A percentile compares a stretch with the other conserved stretches of the same genome.
These are phyloP conservation scores for Micropterix aruncella DNA, from an alignment of 2,888 invertebrate species.

Conservation along the genomic window DNA sequence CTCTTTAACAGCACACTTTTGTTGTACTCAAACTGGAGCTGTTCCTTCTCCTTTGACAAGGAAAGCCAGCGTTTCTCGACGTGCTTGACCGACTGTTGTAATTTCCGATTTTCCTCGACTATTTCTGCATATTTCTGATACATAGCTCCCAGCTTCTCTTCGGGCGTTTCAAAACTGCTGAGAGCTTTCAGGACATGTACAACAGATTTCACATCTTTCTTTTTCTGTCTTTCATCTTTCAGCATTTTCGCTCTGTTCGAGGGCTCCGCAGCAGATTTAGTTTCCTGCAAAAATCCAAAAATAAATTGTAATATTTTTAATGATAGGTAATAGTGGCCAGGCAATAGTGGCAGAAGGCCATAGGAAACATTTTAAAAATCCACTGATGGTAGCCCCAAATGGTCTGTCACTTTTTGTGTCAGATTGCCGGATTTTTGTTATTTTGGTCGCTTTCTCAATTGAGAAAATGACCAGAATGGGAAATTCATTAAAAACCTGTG, in stretches of 20 bases:
- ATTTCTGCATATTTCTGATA: slow-evolving; percentile 65
- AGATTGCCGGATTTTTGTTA: too few species aligned
- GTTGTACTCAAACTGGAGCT: slow-evolving; percentile 67
- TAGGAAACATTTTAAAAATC: too few species aligned
- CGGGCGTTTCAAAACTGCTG: slow-evolving; percentile 38
- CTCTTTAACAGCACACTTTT: slow-evolving; percentile 71
- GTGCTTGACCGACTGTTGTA: slow-evolving; percentile 41
- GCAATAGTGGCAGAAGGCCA: too few species aligned
- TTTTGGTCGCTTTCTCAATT: too few species aligned
- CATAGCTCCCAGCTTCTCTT: slow-evolving; percentile 55
- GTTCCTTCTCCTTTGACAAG: slow-evolving; percentile 64
- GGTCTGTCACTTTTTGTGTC: too few species aligned
- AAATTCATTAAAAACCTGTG: too few species aligned
- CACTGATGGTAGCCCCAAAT: too few species aligned
- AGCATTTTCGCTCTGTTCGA: slow-evolving; percentile 20
- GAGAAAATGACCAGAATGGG: too few species aligned
- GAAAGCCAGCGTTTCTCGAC: slow-evolving; percentile 44
- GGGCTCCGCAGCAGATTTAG: neutral
- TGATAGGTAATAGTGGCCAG: too few species aligned
- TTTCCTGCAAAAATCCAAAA: neutral
- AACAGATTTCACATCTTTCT: slow-evolving; percentile 43
- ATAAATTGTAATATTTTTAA: too few species aligned
- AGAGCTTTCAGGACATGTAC: slow-evolving; percentile 53
- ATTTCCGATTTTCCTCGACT: slow-evolving; percentile 54
- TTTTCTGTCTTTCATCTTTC: slow-evolving; percentile 27